Evolutionary conservation across 2,888 invertebrate genomes (phyloP).

Genomic region (Teinopalpus imperialis): DNA sequence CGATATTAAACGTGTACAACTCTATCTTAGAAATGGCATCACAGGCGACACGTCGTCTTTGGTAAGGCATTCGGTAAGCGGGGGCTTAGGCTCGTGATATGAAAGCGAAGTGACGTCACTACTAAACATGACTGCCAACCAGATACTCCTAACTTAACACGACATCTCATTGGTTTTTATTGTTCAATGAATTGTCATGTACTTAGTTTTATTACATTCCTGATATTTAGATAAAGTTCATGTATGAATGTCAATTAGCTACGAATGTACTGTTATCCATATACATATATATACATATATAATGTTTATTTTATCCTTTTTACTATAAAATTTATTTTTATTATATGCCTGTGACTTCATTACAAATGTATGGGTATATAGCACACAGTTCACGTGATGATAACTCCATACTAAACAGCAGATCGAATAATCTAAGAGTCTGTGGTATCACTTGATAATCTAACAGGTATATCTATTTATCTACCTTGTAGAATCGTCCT

Average conservation of each 20-base stretch:
- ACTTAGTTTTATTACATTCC: slow-evolving; percentile 76
- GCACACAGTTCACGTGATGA: too few species aligned
- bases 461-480: too few species aligned
- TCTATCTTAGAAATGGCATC: slow-evolving; percentile 31
- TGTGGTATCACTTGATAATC: too few species aligned
- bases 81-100: slow-evolving; percentile 67
- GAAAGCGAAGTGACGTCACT: slow-evolving; percentile 75
- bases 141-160: slow-evolving; percentile 44
- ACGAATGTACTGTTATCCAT: slow-evolving; percentile 61
- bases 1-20: slow-evolving; percentile 31
- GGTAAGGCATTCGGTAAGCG: slow-evolving; percentile 41
- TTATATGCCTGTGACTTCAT: too few species aligned
- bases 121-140: slow-evolving; percentile 32
- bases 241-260: slow-evolving; percentile 58
- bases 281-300: too few species aligned
- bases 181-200: slow-evolving; percentile 66
- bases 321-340: slow-evolving; percentile 2
- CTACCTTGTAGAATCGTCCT: too few species aligned
- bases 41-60: slow-evolving; percentile 36
- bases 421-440: too few species aligned
- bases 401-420: too few species aligned
- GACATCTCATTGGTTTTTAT: slow-evolving; percentile 61
- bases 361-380: too few species aligned
- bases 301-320: not conserved
- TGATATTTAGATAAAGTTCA: slow-evolving; percentile 50